phyloP scores from a whole-genome alignment of 2,797 vertebrate genomes.

The Eleutherodactylus coqui region DNA sequence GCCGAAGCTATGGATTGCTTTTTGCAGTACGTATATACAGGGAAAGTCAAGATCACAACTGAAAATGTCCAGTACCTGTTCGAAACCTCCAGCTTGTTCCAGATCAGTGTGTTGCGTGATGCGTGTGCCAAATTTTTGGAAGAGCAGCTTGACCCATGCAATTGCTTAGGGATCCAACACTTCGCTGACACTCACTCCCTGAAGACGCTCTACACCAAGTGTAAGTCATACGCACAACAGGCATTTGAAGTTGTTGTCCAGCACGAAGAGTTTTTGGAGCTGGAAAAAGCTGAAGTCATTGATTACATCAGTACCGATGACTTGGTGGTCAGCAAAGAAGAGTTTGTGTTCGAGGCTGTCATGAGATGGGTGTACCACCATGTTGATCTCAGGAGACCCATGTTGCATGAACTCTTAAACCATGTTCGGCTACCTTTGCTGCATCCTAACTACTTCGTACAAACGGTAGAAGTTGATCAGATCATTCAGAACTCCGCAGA shows the following conservation, averaged over 20 bases:
- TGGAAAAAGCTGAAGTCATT: conserved; percentile 90
- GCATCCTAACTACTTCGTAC: conserved; percentile 98
- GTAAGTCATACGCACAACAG: conserved; percentile 87
- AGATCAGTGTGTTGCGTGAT: conserved; percentile 89
- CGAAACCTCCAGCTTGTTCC: conserved; percentile 96
- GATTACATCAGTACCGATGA: conserved; percentile 93
- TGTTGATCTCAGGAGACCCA: conserved; percentile 83
- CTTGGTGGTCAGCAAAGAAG: conserved; percentile 89
- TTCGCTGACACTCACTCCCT: conserved; percentile 94
- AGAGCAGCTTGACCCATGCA: conserved; percentile 96
- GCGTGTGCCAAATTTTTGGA: conserved; percentile 97
- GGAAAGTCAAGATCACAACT: conserved; percentile 93
- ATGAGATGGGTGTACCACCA: conserved; percentile 95
- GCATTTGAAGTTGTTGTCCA: conserved; percentile 92
- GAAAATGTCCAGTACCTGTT: conserved; percentile 98
- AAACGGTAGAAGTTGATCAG: conserved; percentile 96
- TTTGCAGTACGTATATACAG: conserved; percentile 94
- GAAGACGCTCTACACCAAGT: conserved; percentile 92
- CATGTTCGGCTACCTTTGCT: conserved; percentile 93
- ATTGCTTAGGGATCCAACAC: conserved; percentile 95
- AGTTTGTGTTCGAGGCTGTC: conserved; percentile 94
- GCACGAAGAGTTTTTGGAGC: conserved; percentile 95
- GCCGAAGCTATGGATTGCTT: conserved; percentile 97
- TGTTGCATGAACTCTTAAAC: conserved; percentile 89
- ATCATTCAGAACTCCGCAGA: conserved; percentile 95